Conservation (phyloP, 2,797 vertebrate species). For the Carduelis carduelis region DNA sequence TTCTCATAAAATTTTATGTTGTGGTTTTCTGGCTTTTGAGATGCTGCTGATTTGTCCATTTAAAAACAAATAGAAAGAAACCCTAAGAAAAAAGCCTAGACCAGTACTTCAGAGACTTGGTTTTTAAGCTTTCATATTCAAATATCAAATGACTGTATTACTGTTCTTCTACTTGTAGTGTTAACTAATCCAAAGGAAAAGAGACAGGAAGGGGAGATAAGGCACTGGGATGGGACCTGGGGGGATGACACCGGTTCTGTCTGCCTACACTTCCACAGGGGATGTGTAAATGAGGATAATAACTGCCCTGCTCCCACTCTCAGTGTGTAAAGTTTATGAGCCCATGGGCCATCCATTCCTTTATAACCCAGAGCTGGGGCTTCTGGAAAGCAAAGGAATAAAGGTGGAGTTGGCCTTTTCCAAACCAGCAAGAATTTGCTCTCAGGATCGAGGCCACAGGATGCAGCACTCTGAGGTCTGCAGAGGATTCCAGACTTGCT, state of each 20-base stretch:
- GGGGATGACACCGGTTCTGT: neutral
- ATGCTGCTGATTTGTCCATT: neutral
- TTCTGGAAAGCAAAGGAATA: neutral
- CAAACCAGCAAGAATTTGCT: neutral
- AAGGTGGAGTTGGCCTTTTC: neutral
- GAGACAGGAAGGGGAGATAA: neutral
- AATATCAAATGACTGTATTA: neutral
- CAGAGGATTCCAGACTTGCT: neutral
- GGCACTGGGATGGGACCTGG: rapidly evolving
- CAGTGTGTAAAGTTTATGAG: neutral
- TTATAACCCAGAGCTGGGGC: neutral
- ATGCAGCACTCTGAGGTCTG: neutral
- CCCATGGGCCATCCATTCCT: neutral
- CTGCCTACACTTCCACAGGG: neutral
- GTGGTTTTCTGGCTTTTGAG: neutral
- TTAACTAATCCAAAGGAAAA: neutral
- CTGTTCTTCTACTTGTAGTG: neutral
- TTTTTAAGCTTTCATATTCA: neutral
- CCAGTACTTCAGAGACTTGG: neutral
- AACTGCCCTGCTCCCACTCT: neutral
- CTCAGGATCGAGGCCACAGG: rapidly evolving
- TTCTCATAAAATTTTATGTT: neutral
- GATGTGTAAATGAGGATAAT: neutral
- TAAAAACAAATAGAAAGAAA: neutral
- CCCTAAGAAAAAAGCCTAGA: neutral